Evolutionary conservation across 2,888 invertebrate species (phyloP), one percentile per base, ranked within the genome.

Genomic region (Macrophya annulata): DNA sequence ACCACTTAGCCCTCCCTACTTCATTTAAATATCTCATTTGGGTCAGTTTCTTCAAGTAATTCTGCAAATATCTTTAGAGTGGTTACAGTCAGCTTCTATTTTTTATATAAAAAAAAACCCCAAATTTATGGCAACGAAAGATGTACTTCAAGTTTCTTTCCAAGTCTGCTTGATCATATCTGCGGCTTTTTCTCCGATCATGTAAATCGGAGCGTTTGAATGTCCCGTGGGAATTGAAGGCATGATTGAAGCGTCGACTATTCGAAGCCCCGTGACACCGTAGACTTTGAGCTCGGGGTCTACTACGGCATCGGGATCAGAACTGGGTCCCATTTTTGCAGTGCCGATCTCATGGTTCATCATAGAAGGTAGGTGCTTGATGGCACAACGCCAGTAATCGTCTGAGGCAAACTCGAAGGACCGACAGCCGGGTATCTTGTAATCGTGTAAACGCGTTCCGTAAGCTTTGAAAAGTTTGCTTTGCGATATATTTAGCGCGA

Each of bases 381-480:
- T 93, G 37, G 96, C 95, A 91, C 96, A 96, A 84, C 95, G 94
- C 96, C 96, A 96, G 89, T 96, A 96, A 45, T 94, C 94, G 87
- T 96, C 95, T 4, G 94, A 94, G 72, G 94, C 94, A 87, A 95
- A 96, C 1, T 90, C 88, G 17, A 92, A 91, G 0, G 83, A 71
- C 31, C 84, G 86, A 89, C 97, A 97, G 0, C 95, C 95, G 2
- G 96, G 96, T 77, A 95, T 92, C 25, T 93, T 93, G 0, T 91
- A 91, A 4, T 92, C 90, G 84, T 94, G 93, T 37, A 95, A 88
- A 17, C 88, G 90, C 17, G 93, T 92, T 1, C 92, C 94, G 88
- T 93, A 94, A 68, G 92, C 93, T 87, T 93, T 93, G 87, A 95
- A 94, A 0, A 94, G 91, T 6, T 93, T 92, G 0, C 94, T 94